Conservation (phyloP, 2,888 invertebrate genomes). For the Congeria kusceri region DNA sequence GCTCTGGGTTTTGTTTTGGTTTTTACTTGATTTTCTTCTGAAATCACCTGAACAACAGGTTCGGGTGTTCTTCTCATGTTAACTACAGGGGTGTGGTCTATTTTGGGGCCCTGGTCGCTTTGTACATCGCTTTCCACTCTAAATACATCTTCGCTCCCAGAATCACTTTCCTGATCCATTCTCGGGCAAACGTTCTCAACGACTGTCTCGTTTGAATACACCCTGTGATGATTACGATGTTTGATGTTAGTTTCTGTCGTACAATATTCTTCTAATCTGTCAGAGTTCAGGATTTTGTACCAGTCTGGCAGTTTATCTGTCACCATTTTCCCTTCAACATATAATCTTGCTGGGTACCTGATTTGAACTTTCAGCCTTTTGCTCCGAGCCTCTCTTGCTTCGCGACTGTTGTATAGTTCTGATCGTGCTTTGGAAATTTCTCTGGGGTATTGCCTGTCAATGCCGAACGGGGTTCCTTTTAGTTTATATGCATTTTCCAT, state of each 20-base stretch:
- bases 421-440: conserved; percentile 5
- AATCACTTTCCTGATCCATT: neutral
- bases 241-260: neutral
- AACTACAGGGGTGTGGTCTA: neutral
- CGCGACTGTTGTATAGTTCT: neutral
- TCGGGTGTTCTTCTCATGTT: too few species aligned
- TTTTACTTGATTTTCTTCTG: too few species aligned
- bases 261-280: neutral
- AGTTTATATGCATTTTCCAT: neutral
- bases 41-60: too few species aligned
- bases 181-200: too few species aligned
- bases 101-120: neutral
- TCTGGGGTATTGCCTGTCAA: conserved; percentile 11
- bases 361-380: neutral
- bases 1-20: too few species aligned
- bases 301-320: neutral
- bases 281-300: neutral
- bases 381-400: neutral
- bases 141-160: neutral
- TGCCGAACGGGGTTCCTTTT: neutral
- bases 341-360: neutral
- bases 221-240: neutral
- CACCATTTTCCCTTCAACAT: neutral
- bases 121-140: neutral
- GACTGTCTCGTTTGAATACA: neutral